Evolutionary conservation across 2,888 invertebrate species (phyloP).

Genomic region (Elmis aenea): DNA sequence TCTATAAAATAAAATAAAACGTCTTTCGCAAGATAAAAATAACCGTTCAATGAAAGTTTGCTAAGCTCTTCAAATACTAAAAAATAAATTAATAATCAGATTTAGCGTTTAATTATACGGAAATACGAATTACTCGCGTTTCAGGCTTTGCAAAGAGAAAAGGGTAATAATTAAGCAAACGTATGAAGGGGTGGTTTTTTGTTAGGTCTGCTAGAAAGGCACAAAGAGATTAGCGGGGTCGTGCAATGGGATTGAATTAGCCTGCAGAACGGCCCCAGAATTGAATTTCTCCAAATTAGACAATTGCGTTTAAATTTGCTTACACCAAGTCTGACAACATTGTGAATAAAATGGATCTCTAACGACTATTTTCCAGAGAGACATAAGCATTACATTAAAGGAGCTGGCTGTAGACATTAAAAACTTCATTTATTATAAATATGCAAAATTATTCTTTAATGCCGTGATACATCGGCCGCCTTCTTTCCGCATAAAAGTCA

Average conservation of each 20-base stretch:
- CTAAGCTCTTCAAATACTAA: too few species aligned
- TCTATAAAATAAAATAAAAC: too few species aligned
- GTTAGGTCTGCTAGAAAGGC: slow-evolving; percentile 21
- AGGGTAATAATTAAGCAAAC: slow-evolving; percentile 30
- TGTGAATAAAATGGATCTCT: slow-evolving; percentile 11
- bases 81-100: too few species aligned
- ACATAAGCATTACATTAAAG: slow-evolving; percentile 9
- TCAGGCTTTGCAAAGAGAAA: too few species aligned
- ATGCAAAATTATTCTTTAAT: too few species aligned
- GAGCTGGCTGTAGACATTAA: background rate
- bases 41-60: too few species aligned
- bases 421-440: slow-evolving; percentile 1
- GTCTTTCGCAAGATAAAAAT: too few species aligned
- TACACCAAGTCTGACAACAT: slow-evolving; percentile 23
- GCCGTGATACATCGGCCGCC: too few species aligned
- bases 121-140: too few species aligned
- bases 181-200: slow-evolving; percentile 25
- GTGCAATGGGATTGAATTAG: slow-evolving; percentile 33
- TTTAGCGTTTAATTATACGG: too few species aligned
- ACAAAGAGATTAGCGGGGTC: slow-evolving; percentile 35
- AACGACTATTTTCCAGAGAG: slow-evolving; percentile 11
- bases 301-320: slow-evolving; percentile 38
- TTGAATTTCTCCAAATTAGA: slow-evolving; percentile 36
- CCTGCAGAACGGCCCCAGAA: slow-evolving; percentile 29
- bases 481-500: too few species aligned